phyloP scores from a whole-genome alignment of 2,888 invertebrate genomes.

The Embidobia sp. region DNA sequence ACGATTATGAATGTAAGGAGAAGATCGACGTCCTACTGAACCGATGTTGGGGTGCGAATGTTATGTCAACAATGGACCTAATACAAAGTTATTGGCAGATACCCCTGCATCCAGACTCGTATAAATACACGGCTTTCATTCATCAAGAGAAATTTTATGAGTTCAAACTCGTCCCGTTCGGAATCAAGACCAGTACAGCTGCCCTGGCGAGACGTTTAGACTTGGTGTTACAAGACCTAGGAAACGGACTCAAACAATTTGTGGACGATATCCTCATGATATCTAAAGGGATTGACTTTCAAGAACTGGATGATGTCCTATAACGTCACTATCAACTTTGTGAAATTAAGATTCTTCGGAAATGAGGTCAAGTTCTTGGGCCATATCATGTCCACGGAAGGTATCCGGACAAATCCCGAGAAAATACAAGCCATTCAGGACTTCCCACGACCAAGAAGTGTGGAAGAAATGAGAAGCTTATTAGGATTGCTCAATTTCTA shows the following conservation, averaged over 20 bases:
- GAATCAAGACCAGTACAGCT: too few species aligned
- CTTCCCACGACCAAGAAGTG: slow-evolving; percentile 1
- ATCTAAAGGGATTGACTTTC: neutral
- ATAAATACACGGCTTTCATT: slow-evolving; percentile 11
- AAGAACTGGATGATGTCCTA: neutral
- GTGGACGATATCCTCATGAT: slow-evolving; percentile 5
- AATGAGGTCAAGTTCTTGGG: slow-evolving; percentile 17
- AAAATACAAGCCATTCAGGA: slow-evolving; percentile 2
- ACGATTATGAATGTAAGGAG: too few species aligned
- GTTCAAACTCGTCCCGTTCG: slow-evolving; percentile 9
- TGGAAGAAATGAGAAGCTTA: slow-evolving; percentile 1
- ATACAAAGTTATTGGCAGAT: too few species aligned
- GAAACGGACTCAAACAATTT: neutral
- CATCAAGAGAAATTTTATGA: slow-evolving; percentile 11
- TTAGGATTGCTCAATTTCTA: too few species aligned
- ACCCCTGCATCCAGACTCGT: too few species aligned
- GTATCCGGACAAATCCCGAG: neutral
- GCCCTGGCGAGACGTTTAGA: too few species aligned
- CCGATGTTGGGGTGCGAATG: too few species aligned
- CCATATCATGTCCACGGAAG: neutral
- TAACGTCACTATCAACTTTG: slow-evolving; percentile 6
- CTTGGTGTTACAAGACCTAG: neutral
- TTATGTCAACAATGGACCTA: too few species aligned
- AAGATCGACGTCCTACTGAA: too few species aligned
- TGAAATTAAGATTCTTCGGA: too few species aligned